Conservation (phyloP, 30 jellyfish, hydroid and myxozoan genomes). For the Aurelia sp. region DNA sequence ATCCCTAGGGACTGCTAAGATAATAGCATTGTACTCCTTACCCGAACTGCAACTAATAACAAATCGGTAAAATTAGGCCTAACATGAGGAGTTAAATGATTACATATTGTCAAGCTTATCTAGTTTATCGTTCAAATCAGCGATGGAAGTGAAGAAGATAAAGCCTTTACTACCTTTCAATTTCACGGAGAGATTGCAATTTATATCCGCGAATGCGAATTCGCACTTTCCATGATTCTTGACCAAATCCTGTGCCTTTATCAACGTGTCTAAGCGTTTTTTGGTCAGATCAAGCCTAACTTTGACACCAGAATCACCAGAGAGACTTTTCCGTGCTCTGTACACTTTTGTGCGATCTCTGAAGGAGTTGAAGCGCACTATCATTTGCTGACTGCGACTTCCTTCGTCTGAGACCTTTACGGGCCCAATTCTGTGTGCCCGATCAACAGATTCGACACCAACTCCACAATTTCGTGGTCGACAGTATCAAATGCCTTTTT, state of each 20-base stretch:
- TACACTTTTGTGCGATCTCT: too few species aligned
- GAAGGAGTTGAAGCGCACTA: too few species aligned
- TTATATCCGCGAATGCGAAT: constrained; percentile 4
- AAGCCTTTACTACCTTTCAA: constrained; percentile 16
- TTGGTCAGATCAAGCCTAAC: too few species aligned
- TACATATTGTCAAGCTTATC: constrained; percentile 1
- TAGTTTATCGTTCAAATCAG: constrained; percentile 9
- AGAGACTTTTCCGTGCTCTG: too few species aligned
- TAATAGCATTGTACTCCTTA: constrained; percentile 6
- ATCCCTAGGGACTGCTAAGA: constrained; percentile 5
- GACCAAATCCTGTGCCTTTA: constrained; percentile 7
- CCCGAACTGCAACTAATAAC: not conserved
- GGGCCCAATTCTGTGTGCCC: too few species aligned
- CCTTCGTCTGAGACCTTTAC: too few species aligned
- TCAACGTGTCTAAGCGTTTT: not conserved
- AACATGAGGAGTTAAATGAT: not conserved
- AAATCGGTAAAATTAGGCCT: too few species aligned
- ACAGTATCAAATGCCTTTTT: too few species aligned
- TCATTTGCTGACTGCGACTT: too few species aligned
- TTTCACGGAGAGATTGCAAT: constrained; percentile 13
- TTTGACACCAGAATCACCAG: too few species aligned
- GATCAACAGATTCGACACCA: too few species aligned
- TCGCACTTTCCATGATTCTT: constrained; percentile 1
- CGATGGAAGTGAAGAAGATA: constrained; percentile 9
- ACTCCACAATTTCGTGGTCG: too few species aligned